Evolutionary conservation across 2,888 invertebrate genomes (phyloP).

Genomic region (Pammene fasciana): DNA sequence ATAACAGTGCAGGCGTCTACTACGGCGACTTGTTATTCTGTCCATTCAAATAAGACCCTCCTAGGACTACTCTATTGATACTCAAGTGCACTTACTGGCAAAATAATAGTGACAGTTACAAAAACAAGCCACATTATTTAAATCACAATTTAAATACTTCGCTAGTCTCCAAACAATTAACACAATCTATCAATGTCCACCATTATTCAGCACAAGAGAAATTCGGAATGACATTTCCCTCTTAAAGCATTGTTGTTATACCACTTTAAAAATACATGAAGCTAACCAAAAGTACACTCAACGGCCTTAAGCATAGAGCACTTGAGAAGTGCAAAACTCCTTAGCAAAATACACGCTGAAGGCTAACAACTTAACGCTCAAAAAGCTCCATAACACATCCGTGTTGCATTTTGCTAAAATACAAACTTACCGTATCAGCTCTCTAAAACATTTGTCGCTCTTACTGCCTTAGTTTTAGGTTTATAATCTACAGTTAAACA

Average conservation of each 20-base stretch:
- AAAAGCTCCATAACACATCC: conserved; percentile 70
- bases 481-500: conserved; percentile 43
- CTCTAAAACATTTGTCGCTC: conserved; percentile 33
- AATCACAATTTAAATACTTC: conserved; percentile 17
- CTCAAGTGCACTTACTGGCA: background rate
- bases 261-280: background rate
- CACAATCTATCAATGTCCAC: conserved; percentile 26
- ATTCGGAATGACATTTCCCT: conserved; percentile 37
- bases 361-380: conserved; percentile 72
- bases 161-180: conserved; percentile 24
- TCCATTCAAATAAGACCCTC: background rate
- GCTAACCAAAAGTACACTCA: conserved; percentile 13
- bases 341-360: conserved; percentile 62
- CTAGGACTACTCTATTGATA: too few relatives aligned
- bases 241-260: conserved; percentile 24
- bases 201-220: conserved; percentile 33
- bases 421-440: conserved; percentile 43
- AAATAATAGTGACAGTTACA: background rate
- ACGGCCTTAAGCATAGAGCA: conserved; percentile 26
- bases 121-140: conserved; percentile 10
- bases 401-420: conserved; percentile 59
- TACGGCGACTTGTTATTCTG: background rate
- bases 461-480: conserved; percentile 51
- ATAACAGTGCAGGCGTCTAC: too few relatives aligned
- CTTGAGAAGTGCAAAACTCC: conserved; percentile 44